phyloP scores from a whole-genome alignment of 2,888 invertebrate genomes.

The Napeogenes inachia region DNA sequence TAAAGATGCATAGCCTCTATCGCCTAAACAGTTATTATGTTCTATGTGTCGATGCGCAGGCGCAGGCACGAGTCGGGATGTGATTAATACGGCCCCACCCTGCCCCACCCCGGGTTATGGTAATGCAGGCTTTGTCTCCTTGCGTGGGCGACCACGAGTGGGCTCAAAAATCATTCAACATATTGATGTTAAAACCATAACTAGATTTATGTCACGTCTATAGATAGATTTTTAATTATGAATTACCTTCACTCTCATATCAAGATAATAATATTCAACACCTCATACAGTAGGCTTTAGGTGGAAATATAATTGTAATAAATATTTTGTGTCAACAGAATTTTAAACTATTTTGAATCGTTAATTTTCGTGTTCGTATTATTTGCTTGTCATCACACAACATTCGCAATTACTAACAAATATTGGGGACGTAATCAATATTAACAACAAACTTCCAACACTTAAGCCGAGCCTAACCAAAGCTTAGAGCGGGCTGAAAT shows the following conservation, averaged over 20 bases:
- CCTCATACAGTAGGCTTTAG: too few species aligned
- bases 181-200: slow-evolving; percentile 26
- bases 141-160: slow-evolving; percentile 60
- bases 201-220: slow-evolving; percentile 1
- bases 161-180: slow-evolving; percentile 57
- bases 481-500: slow-evolving; percentile 33
- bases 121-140: slow-evolving; percentile 61
- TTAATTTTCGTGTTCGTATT: neutral
- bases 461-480: slow-evolving; percentile 25
- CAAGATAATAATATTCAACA: too few species aligned
- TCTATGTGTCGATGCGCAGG: slow-evolving; percentile 34
- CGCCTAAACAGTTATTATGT: slow-evolving; percentile 5
- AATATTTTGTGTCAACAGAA: too few species aligned
- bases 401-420: slow-evolving; percentile 3
- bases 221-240: neutral
- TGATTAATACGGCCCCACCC: slow-evolving; percentile 62
- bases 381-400: neutral
- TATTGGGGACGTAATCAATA: slow-evolving; percentile 17
- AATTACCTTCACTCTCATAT: neutral
- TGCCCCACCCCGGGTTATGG: slow-evolving; percentile 50
- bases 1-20: slow-evolving; percentile 8
- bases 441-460: slow-evolving; percentile 14
- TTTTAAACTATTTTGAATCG: neutral
- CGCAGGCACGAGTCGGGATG: slow-evolving; percentile 54
- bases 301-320: too few species aligned